Evolutionary conservation across 2,888 invertebrate species (phyloP).

Genomic region (Cryptocephalus primarius): DNA sequence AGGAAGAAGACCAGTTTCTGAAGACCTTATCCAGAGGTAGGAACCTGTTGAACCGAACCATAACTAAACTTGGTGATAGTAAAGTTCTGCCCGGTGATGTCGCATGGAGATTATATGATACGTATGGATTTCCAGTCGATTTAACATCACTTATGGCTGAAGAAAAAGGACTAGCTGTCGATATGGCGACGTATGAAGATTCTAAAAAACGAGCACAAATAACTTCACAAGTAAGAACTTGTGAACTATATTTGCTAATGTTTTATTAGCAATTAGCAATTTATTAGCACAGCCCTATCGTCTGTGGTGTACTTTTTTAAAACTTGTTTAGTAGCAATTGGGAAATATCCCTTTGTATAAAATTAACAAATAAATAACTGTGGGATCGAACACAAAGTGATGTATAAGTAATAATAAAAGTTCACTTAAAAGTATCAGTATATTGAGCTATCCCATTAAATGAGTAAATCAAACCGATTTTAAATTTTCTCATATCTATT

Average conservation of each 20-base stretch:
- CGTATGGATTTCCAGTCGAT: slow-evolving; percentile 98
- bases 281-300: too few relatives aligned
- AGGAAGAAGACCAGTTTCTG: slow-evolving; percentile 95
- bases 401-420: too few relatives aligned
- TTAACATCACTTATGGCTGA: slow-evolving; percentile 96
- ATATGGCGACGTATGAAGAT: slow-evolving; percentile 85
- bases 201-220: slow-evolving; percentile 83
- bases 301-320: too few relatives aligned
- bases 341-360: too few relatives aligned
- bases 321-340: too few relatives aligned
- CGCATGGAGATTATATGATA: slow-evolving; percentile 97
- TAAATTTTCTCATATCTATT: background rate
- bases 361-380: too few relatives aligned
- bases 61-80: slow-evolving; percentile 63
- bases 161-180: slow-evolving; percentile 80
- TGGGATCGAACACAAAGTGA: too few relatives aligned
- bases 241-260: background rate
- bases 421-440: too few relatives aligned
- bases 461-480: too few relatives aligned
- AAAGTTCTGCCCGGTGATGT: slow-evolving; percentile 85
- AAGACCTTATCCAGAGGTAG: slow-evolving; percentile 89
- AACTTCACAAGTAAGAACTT: slow-evolving; percentile 54
- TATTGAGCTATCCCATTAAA: too few relatives aligned
- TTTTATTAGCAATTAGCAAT: background rate
- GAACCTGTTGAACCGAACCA: slow-evolving; percentile 81